Evolutionary conservation across 2,113 vertebrate genomes (phyloP).

Genomic region (Cyprinodon tularosa): DNA sequence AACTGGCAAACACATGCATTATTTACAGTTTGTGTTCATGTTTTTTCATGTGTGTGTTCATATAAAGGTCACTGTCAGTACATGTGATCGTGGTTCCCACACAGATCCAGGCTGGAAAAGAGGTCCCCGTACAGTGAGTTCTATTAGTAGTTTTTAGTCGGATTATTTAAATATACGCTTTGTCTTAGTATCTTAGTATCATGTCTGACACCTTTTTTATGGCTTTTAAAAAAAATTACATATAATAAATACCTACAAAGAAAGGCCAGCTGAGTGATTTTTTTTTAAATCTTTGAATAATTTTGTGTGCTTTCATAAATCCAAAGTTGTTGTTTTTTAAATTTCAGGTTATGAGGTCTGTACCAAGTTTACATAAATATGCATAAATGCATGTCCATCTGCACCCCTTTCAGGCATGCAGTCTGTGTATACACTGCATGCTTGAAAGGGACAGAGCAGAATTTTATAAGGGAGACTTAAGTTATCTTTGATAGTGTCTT

Average conservation of each 20-base stretch:
- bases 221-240: slow-evolving; percentile 53
- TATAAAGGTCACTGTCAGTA: slow-evolving; percentile 40
- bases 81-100: slow-evolving; percentile 26
- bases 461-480: not conserved
- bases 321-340: slow-evolving; percentile 19
- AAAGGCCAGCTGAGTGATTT: slow-evolving; percentile 44
- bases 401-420: too few species aligned
- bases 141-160: not conserved
- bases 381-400: slow-evolving; percentile 17
- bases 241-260: slow-evolving; percentile 49
- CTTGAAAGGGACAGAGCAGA: slow-evolving; percentile 8
- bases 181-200: slow-evolving; percentile 31
- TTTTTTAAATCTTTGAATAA: not conserved
- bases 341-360: slow-evolving; percentile 28
- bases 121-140: slow-evolving; percentile 14
- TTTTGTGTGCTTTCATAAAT: slow-evolving; percentile 64
- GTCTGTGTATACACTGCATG: not conserved
- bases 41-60: slow-evolving; percentile 14
- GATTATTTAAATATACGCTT: slow-evolving; percentile 3
- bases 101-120: slow-evolving; percentile 35
- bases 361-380: slow-evolving; percentile 30
- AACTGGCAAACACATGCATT: slow-evolving; percentile 74
- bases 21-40: slow-evolving; percentile 72
- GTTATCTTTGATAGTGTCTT: too few species aligned
- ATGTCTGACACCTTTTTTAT: slow-evolving; percentile 57